Base-by-base conservation (phyloP, 2,797 vertebrate genomes). In the Cossypha polioptera region DNA sequence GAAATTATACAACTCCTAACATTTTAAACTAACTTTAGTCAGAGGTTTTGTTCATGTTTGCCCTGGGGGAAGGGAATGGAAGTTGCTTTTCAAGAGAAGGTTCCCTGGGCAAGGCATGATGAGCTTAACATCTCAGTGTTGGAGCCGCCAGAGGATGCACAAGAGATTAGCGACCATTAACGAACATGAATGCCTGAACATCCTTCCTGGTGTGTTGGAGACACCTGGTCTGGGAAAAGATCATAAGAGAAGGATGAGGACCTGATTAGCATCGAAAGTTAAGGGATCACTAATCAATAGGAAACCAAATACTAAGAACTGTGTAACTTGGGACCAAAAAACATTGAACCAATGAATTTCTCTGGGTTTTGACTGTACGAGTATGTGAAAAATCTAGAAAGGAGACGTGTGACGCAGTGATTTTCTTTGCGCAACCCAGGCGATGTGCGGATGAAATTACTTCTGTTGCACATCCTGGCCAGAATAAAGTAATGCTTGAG, bases 121-220 rank as follows among this genome's bases (percentile, higher is more conserved):
- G 42, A 73, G 20, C 20, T 48, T 73, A 40, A 55, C 29, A 31
- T 31, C 51, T 48, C 16, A 57, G 3, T 24, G 42, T 48, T 43
- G 42, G 35, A 83, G 25, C 8, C 3, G 1, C 25, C 35, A 42
- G 42, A 48, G 51, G 35, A 83, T 35, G 51, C 13, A 50, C 51
- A 25, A 65, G 51, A 57, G 35, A 14, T 55, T 11, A 57, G 16
- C 0, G 1, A 48, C 16, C 14, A 42, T 50, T 58, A 50, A 12
- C 1, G 6, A 68, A 33, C 16, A 42, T 22, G 16, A 48, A 1
- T 1, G 2, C 40, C 19, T 18, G 4, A 63, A 54, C 29, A 10
- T 48, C 33, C 6, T 54, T 47, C 29, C 24, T 40, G 33, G 16
- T 42, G 25, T 65, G 42, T 65, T 0, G 2, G 35, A 25, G 42